A percentile compares a stretch with the other conserved stretches of the same genome.
phyloP scores from a whole-genome alignment of 2,888 invertebrate species.

The Embidobia sp. region DNA sequence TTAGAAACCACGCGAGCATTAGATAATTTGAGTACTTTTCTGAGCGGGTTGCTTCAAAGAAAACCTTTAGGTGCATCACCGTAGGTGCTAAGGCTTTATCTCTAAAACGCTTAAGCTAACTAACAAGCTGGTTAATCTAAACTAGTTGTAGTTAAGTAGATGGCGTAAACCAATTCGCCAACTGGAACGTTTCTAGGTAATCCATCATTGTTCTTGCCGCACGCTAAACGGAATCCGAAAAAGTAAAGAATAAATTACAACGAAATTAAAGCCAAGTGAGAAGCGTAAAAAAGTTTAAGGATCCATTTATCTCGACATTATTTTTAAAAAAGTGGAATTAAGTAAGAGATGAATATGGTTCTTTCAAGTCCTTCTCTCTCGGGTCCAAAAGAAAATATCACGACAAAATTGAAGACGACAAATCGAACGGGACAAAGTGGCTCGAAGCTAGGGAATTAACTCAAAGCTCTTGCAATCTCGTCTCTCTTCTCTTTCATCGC shows the following conservation, averaged over 20 bases:
- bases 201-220: slow-evolving; percentile 42
- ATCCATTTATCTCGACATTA: slow-evolving; percentile 36
- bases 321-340: slow-evolving; percentile 18
- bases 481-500: slow-evolving; percentile 37
- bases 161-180: slow-evolving; percentile 39
- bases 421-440: slow-evolving; percentile 57
- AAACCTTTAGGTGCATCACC: slow-evolving; percentile 38
- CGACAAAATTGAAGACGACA: slow-evolving; percentile 50
- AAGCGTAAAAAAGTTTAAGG: neutral
- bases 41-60: slow-evolving; percentile 32
- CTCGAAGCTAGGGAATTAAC: slow-evolving; percentile 51
- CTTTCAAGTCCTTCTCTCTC: slow-evolving; percentile 12
- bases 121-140: slow-evolving; percentile 53
- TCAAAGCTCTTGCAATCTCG: slow-evolving; percentile 55
- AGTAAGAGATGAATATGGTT: neutral
- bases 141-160: slow-evolving; percentile 44
- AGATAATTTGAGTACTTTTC: slow-evolving; percentile 36
- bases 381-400: slow-evolving; percentile 35
- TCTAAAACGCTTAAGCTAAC: slow-evolving; percentile 48
- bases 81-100: slow-evolving; percentile 47
- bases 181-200: slow-evolving; percentile 34
- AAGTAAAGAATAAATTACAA: slow-evolving; percentile 22
- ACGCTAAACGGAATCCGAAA: slow-evolving; percentile 22
- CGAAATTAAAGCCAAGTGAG: slow-evolving; percentile 12
- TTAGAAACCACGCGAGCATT: slow-evolving; percentile 31